phyloP scores from a whole-genome alignment of 2,797 vertebrate species.

The Corythornis leucogaster region DNA sequence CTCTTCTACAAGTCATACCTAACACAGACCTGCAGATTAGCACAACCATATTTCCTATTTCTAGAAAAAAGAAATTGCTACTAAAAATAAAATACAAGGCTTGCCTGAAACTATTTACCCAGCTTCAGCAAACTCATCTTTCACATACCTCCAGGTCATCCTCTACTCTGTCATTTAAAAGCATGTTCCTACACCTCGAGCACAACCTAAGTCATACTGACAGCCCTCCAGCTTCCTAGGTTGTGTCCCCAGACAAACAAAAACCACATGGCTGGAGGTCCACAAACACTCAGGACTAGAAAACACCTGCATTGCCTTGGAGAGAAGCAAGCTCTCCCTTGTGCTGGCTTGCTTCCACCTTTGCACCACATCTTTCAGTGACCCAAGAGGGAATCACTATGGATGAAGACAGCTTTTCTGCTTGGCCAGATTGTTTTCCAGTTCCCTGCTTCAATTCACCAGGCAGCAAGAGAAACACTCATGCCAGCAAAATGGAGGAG shows the following conservation, averaged over 20 bases:
- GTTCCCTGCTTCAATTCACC: not conserved
- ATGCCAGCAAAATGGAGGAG: not conserved
- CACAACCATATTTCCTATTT: not conserved
- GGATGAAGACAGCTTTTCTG: not conserved
- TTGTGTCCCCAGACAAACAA: not conserved
- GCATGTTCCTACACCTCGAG: fast-evolving
- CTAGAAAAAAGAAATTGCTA: not conserved
- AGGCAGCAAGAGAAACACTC: not conserved
- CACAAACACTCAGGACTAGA: not conserved
- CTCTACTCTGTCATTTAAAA: not conserved
- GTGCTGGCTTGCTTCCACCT: not conserved
- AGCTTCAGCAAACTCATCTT: not conserved
- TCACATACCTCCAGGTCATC: not conserved
- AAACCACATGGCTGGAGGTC: not conserved
- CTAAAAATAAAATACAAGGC: not conserved
- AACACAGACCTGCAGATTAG: not conserved
- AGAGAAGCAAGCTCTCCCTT: not conserved
- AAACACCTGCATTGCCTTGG: not conserved
- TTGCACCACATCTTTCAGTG: not conserved
- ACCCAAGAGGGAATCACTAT: not conserved
- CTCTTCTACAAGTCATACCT: not conserved
- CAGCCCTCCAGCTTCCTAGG: not conserved
- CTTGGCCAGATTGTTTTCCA: not conserved
- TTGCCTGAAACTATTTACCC: not conserved
- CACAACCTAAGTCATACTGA: not conserved